Evolutionary conservation across 2,888 invertebrate species (phyloP).

Genomic region (Protophormia terraenovae): DNA sequence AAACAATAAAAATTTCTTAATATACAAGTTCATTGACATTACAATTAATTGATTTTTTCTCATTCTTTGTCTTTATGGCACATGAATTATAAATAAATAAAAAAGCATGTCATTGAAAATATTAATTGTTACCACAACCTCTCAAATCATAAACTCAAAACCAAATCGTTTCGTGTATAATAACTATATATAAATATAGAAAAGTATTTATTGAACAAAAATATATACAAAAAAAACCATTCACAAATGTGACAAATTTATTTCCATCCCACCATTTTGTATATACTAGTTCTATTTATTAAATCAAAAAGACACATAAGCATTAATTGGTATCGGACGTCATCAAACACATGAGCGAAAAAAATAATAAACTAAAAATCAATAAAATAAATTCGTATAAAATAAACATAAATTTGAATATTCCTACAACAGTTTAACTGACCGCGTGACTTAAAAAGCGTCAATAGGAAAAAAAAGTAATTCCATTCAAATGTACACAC

Average conservation of each 20-base stretch:
- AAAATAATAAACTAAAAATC: background rate
- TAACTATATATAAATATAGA: background rate
- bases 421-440: background rate
- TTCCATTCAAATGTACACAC: background rate
- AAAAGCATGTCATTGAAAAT: background rate
- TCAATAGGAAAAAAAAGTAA: background rate
- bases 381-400: background rate
- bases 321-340: background rate
- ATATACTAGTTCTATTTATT: background rate
- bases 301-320: background rate
- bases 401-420: background rate
- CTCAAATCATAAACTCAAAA: background rate
- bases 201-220: too few relatives aligned
- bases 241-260: background rate
- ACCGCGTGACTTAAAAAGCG: conserved; percentile 20
- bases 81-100: background rate
- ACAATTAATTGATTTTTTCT: background rate
- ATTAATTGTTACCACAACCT: background rate
- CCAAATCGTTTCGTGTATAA: background rate
- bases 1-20: background rate
- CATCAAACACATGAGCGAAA: background rate
- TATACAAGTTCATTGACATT: conserved; percentile 22
- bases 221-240: too few relatives aligned
- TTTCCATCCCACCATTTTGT: background rate
- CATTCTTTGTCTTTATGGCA: background rate